phyloP scores from a whole-genome alignment of 2,888 invertebrate species.

The Itoplectis maculator region DNA sequence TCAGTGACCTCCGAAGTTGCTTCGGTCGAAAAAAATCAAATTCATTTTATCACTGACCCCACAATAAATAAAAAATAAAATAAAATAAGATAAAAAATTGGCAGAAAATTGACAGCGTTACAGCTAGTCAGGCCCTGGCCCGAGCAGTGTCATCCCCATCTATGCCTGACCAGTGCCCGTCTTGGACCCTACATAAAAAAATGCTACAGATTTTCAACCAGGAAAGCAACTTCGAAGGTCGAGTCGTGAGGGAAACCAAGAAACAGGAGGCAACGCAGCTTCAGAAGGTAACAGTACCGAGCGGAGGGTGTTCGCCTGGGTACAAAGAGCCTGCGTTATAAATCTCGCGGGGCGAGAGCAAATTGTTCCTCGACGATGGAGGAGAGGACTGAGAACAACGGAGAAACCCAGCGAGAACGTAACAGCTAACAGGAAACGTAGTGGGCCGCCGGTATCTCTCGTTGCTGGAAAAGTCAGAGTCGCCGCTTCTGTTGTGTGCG shows the following conservation, averaged over 20 bases:
- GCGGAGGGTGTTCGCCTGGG: constrained; percentile 31
- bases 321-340: constrained; percentile 73
- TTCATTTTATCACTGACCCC: too few species aligned
- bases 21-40: too few species aligned
- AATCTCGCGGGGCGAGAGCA: constrained; percentile 81
- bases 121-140: too few species aligned
- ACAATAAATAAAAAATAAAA: too few species aligned
- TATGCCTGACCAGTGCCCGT: too few species aligned
- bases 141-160: too few species aligned
- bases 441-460: constrained; percentile 72
- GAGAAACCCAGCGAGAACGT: constrained; percentile 64
- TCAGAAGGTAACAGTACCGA: constrained; percentile 50
- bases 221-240: not conserved
- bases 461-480: constrained; percentile 61
- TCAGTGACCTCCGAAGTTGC: too few species aligned
- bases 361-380: constrained; percentile 79
- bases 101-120: too few species aligned
- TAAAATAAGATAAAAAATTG: too few species aligned
- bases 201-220: too few species aligned
- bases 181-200: too few species aligned
- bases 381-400: constrained; percentile 73
- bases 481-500: constrained; percentile 42
- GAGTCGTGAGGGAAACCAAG: not conserved
- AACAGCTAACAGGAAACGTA: constrained; percentile 82
- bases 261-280: constrained; percentile 34